These are phyloP conservation scores for Lasioglossum villosulum DNA, from an alignment of 2,888 invertebrate genomes.

Conservation along the genomic window DNA sequence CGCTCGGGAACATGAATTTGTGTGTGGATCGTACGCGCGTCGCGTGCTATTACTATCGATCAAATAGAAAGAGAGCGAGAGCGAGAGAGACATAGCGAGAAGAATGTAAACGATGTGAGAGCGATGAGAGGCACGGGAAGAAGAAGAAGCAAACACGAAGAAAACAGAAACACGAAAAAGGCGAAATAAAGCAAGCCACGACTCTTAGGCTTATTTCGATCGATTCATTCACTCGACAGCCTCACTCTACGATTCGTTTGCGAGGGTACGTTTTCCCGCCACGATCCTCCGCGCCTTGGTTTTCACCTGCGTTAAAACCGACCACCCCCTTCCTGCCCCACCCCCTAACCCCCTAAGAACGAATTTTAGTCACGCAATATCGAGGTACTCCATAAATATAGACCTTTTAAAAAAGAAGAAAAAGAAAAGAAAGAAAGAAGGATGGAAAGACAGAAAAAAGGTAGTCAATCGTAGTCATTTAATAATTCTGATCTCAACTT, in stretches of 20 bases:
- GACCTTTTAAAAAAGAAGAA: conserved; percentile 12
- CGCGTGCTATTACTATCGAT: conserved; percentile 48
- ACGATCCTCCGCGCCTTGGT: background rate
- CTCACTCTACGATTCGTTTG: conserved; percentile 16
- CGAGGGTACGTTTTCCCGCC: background rate
- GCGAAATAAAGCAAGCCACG: conserved; percentile 41
- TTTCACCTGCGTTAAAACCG: background rate
- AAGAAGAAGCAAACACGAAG: background rate
- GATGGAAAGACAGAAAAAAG: background rate
- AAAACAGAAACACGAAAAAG: background rate
- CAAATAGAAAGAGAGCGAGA: conserved; percentile 14
- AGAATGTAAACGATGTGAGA: conserved; percentile 17
- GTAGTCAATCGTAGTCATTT: conserved; percentile 35
- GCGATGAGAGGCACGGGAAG: background rate
- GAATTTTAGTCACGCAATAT: conserved; percentile 22
- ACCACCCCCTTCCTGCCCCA: background rate
- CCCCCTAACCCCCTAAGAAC: background rate
- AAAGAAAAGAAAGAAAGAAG: conserved; percentile 14
- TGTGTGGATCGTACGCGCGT: conserved; percentile 40
- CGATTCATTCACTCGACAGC: conserved; percentile 44
- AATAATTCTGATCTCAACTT: conserved; percentile 43
- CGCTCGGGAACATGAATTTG: conserved; percentile 18
- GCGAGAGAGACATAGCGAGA: background rate
- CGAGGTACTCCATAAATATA: conserved; percentile 25
- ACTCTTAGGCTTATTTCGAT: conserved; percentile 40